Evolutionary conservation across 2,797 vertebrate genomes (phyloP).

Genomic region (Acipenser oxyrinchus): DNA sequence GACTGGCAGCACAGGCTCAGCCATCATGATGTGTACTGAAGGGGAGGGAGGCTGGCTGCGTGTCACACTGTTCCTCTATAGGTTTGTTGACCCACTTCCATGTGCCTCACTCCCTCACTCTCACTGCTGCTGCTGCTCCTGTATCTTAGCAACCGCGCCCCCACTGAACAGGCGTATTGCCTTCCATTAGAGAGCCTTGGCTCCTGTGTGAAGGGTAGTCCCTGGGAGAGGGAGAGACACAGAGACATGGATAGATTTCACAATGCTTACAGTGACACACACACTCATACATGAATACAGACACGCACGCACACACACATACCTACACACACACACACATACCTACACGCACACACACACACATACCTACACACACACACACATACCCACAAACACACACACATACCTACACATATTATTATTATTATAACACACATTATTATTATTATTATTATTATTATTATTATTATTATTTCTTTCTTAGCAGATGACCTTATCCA

Average conservation of each 20-base stretch:
- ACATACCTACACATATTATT: slow-evolving; percentile 14
- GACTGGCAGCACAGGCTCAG: background rate
- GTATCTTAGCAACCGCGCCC: slow-evolving; percentile 98
- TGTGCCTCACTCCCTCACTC: slow-evolving; percentile 53
- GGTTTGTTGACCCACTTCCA: slow-evolving; percentile 93
- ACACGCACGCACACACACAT: slow-evolving; percentile 22
- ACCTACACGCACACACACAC: slow-evolving; percentile 22
- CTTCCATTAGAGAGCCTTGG: slow-evolving; percentile 64
- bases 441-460: no score
- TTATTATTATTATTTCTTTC: no score
- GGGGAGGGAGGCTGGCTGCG: slow-evolving; percentile 50
- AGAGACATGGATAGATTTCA: no score
- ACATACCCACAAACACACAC: slow-evolving; percentile 29
- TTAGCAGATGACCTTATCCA: no score
- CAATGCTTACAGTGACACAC: background rate
- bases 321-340: slow-evolving; percentile 27
- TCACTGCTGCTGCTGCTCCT: slow-evolving; percentile 76
- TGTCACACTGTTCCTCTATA: slow-evolving; percentile 90
- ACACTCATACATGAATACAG: background rate
- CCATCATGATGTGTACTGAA: slow-evolving; percentile 10
- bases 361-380: slow-evolving; percentile 33
- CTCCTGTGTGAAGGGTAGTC: slow-evolving; percentile 62
- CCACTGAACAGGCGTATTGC: slow-evolving; percentile 65
- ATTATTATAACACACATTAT: no score
- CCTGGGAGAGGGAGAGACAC: background rate